Base-by-base conservation (phyloP, 2,113 vertebrate genomes). In the Pogona vitticeps region DNA sequence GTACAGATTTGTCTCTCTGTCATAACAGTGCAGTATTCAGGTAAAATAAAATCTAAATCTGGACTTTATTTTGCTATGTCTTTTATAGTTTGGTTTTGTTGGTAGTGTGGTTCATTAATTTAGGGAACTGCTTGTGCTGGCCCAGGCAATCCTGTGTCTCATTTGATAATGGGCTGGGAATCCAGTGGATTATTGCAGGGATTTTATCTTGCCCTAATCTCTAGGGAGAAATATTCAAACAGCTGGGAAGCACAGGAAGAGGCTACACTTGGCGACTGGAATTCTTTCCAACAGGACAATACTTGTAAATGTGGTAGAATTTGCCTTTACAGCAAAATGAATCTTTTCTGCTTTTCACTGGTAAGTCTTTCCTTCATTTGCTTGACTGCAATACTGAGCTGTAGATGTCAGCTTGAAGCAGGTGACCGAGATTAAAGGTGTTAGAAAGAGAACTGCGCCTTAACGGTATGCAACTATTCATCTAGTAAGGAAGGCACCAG, bases 301-400 rank as follows among this genome's bases (percentile, higher is more conserved):
- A 72, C 78, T 89, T 31, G 23, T 63, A 81, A 79, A 87, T 82
- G 79, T 73, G 91, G 86, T 65, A 83, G 72, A 90, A 56, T n/a
- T 56, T 70, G 89, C 70, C 86, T 80, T 81, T 76, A 76, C 23
- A 87, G 61, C 94, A 94, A 91, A 91, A 99, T 99, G 98, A 99
- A 98, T 94, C 97, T 99, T 87, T 98, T 99, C 96, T 99, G 98
- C 95, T 98, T 99, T 96, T 98, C 98, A 1, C 93, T 98, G 98
- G 98, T 99, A 97, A 98, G 98, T 96, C 52, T 88, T 67, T 33
- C 80, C 12, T 73, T 3, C 70, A 23, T 71, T 20, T 88, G 58
- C 9, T 76, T 85, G 89, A 58, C 33, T 18, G 12, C 17, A 31
- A 86, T 86, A 21, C 31, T 90, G 83, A 80, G 42, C 71, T 80